A percentile compares a stretch with the other conserved stretches of the same genome.
Evolutionary conservation across 2,888 invertebrate genomes (phyloP).

Genomic region (Thelaira solivaga): DNA sequence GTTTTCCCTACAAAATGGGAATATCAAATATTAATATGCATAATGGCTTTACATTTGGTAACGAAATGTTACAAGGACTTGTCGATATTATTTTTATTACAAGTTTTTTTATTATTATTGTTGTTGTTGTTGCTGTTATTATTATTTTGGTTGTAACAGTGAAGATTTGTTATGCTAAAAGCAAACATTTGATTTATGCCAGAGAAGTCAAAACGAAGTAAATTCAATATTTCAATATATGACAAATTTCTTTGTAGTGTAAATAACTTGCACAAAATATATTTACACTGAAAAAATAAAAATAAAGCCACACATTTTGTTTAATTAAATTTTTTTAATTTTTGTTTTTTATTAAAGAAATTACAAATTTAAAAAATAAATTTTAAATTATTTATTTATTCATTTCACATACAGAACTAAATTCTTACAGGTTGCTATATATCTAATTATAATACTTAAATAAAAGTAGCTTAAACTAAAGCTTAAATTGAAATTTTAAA

Average conservation of each 20-base stretch:
- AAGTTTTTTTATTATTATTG: not conserved
- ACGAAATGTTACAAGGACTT: not conserved
- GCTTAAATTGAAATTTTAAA: no score
- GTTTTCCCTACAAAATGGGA: not conserved
- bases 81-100: no score
- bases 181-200: conserved; percentile 45
- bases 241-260: conserved; percentile 21
- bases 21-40: not conserved
- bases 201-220: conserved; percentile 27
- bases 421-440: no score
- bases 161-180: conserved; percentile 25
- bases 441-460: no score
- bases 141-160: not conserved
- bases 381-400: no score
- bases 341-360: no score
- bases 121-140: not conserved
- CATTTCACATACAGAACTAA: no score
- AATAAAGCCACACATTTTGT: not conserved
- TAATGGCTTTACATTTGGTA: not conserved
- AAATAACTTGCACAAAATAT: not conserved
- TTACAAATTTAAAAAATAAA: no score
- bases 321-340: no score
- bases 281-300: not conserved
- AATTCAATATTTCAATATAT: conserved; percentile 48
- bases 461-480: no score